phyloP scores from a whole-genome alignment of 2,797 vertebrate species.

The Sebastes taczanowskii region DNA sequence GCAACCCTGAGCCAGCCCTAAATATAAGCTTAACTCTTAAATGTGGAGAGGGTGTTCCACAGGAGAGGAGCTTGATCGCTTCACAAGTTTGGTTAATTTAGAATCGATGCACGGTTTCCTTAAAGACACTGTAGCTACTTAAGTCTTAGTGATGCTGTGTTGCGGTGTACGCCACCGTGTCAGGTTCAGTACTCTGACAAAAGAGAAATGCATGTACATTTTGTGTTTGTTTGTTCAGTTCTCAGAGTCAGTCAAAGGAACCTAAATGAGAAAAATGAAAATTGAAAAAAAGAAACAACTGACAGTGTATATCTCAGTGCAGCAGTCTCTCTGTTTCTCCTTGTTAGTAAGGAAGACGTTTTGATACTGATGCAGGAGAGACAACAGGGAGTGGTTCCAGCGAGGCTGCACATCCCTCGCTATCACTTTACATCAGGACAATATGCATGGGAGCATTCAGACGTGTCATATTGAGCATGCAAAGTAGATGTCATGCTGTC shows the following conservation, averaged over 20 bases:
- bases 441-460: conserved; percentile 68
- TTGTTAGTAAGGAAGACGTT: conserved; percentile 38
- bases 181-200: conserved; percentile 25
- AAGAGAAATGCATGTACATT: conserved; percentile 2
- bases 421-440: conserved; percentile 72
- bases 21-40: background rate
- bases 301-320: conserved; percentile 12
- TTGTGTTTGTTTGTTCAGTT: conserved; percentile 14
- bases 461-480: conserved; percentile 75
- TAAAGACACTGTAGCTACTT: conserved; percentile 19
- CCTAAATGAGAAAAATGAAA: conserved; percentile 39
- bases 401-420: conserved; percentile 51
- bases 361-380: conserved; percentile 51
- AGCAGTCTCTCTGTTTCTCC: conserved; percentile 6
- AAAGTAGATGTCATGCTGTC: conserved; percentile 79
- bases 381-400: conserved; percentile 61
- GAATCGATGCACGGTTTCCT: conserved; percentile 56
- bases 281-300: conserved; percentile 21
- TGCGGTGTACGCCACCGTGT: conserved; percentile 24
- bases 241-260: conserved; percentile 28
- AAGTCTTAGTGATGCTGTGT: conserved; percentile 2
- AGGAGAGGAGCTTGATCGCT: background rate
- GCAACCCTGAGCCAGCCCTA: background rate
- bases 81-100: conserved; percentile 39
- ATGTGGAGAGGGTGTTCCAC: background rate